Base-by-base conservation (phyloP, 2,888 invertebrate genomes). In the Amphipoea lucens region DNA sequence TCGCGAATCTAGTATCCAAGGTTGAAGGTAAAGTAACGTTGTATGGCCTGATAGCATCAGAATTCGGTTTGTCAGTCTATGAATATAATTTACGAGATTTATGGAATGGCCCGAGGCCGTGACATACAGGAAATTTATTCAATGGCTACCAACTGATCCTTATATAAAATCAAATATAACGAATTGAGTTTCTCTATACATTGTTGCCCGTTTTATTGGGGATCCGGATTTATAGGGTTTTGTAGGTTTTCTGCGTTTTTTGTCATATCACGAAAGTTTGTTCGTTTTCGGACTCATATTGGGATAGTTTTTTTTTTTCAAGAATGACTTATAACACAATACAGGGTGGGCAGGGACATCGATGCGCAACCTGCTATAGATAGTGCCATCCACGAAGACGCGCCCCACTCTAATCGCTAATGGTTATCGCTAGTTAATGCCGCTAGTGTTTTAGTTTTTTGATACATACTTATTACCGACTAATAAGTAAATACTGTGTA, bases 91-190 rank as follows among this genome's bases (percentile, higher is more conserved):
- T 86, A 69, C 48, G 72, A 86, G 88, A 88, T 90, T 87, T 90
- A 86, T 87, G 74, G 68, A 68, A 73, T 51, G 79, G 67, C 79
- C 48, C 54, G 57, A 48, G 75, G 67, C 76, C 82, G 57, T 86
- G 86, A 87, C 87, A 82, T 85, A 72, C 74, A 84, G 81, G 70
- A 85, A 90, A 89, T 90, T 90, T 89, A 89, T 89, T 90, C 90
- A 88, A 84, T 82, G 82, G 77, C 70, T 79, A 80, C 81, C 84
- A 54, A 88, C 87, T 86, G 90, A 90, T 86, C 84, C 83, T 75
- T 66, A 76, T 87, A 83, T 82, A 83, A 83, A 86, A 86, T 85
- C 80, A 83, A 89, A 89, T 85, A 82, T 89, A 81, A 89, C 78
- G 84, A 89, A 89, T 89, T 78, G 86, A 86, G 77, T 81, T 86